Percentiles rank a stretch among this genome's conserved stretches.
Evolutionary conservation across 2,888 invertebrate genomes (phyloP).

Genomic region (Rhaphigaster nebulosa): DNA sequence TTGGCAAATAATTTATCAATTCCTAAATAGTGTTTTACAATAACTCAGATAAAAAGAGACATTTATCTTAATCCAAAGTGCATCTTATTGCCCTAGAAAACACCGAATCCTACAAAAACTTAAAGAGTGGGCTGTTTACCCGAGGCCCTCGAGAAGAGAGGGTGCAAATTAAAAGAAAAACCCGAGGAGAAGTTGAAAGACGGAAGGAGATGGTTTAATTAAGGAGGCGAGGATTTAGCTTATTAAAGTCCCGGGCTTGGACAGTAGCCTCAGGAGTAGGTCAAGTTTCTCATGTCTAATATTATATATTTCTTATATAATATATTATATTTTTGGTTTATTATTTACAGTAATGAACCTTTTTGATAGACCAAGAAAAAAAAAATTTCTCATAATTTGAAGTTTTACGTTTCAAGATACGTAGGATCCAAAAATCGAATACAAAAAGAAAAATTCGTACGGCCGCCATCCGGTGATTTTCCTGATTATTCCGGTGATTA

Average conservation of each 20-base stretch:
- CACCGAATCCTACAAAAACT: not conserved
- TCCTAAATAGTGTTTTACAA: not conserved
- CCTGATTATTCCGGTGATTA: too few relatives aligned
- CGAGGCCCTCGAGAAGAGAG: not conserved
- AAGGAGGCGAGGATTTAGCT: not conserved
- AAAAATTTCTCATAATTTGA: too few relatives aligned
- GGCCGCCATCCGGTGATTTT: too few relatives aligned
- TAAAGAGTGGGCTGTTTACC: not conserved
- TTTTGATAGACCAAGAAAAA: too few relatives aligned
- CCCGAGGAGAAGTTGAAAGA: not conserved
- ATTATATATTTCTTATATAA: not conserved
- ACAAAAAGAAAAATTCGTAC: too few relatives aligned
- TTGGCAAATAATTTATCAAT: too few relatives aligned
- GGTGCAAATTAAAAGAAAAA: slow-evolving; percentile 11
- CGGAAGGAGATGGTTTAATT: not conserved
- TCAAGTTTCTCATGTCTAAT: not conserved
- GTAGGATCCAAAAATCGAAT: too few relatives aligned
- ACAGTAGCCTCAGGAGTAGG: not conserved
- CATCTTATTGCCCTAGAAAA: not conserved
- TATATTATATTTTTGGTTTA: too few relatives aligned
- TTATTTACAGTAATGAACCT: too few relatives aligned
- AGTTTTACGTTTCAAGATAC: too few relatives aligned
- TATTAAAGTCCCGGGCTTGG: not conserved
- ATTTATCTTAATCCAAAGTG: not conserved
- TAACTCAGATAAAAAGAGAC: not conserved